Percentiles rank a stretch among this genome's conserved stretches.
Evolutionary conservation across 2,888 invertebrate genomes (phyloP).

Genomic region (Meliscaeva auricollis): DNA sequence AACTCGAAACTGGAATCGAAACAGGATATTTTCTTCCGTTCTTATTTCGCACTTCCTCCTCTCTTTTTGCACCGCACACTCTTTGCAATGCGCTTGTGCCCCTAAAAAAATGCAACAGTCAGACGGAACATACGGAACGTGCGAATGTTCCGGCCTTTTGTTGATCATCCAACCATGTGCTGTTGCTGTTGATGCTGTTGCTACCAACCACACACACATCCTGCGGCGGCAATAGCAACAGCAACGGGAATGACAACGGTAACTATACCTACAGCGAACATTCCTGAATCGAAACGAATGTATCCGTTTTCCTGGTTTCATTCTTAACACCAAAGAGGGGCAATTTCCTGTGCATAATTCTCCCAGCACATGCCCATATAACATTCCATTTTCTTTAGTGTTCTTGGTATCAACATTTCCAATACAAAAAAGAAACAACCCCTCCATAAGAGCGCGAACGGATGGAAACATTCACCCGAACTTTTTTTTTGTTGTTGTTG

Average conservation of each 20-base stretch:
- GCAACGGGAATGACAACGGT: too few species aligned
- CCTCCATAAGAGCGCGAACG: slow-evolving; percentile 19
- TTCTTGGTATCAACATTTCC: slow-evolving; percentile 58
- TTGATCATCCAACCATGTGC: slow-evolving; percentile 77
- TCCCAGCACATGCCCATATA: slow-evolving; percentile 77
- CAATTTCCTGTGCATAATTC: slow-evolving; percentile 26
- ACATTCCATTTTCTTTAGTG: slow-evolving; percentile 42
- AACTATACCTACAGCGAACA: slow-evolving; percentile 63
- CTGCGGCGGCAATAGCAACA: slow-evolving; percentile 53
- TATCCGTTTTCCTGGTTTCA: slow-evolving; percentile 67
- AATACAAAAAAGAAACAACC: slow-evolving; percentile 60
- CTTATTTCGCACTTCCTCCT: slow-evolving; percentile 56
- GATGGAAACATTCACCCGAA: slow-evolving; percentile 2
- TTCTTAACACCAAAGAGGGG: slow-evolving; percentile 39
- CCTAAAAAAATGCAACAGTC: slow-evolving; percentile 72
- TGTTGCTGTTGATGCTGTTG: slow-evolving; percentile 57
- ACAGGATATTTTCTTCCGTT: slow-evolving; percentile 76
- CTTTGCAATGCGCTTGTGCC: slow-evolving; percentile 69
- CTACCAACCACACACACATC: slow-evolving; percentile 40
- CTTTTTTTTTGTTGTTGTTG: too few species aligned
- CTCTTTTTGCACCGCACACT: slow-evolving; percentile 13
- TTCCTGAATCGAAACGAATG: slow-evolving; percentile 53
- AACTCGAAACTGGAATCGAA: slow-evolving; percentile 55
- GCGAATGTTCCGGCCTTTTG: slow-evolving; percentile 75
- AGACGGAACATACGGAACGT: slow-evolving; percentile 44